Conservation (phyloP, 2,113 vertebrate species). For the Numenius arquata region DNA sequence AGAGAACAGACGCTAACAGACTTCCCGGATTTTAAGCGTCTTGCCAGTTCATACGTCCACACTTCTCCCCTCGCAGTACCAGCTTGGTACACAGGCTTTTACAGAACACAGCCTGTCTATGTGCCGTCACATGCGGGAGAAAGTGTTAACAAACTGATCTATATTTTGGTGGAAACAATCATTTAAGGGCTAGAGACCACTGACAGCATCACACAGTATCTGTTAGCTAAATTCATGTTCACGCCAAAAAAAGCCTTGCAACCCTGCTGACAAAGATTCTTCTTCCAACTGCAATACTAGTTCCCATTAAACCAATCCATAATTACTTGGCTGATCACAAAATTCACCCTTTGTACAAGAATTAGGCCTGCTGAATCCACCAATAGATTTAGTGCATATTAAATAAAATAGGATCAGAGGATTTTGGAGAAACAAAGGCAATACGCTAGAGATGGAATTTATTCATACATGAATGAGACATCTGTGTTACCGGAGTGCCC, state of each 20-base stretch:
- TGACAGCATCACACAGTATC: not conserved
- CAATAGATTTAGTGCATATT: not conserved
- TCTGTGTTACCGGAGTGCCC: not conserved
- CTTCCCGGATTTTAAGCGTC: not conserved
- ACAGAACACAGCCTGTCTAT: not conserved
- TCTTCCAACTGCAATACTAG: not conserved
- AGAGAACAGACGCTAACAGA: not conserved
- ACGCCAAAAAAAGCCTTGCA: not conserved
- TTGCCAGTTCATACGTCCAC: not conserved
- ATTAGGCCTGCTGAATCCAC: not conserved
- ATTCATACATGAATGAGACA: not conserved
- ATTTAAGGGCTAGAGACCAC: constrained; percentile 14
- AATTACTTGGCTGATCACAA: not conserved
- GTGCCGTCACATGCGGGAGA: not conserved
- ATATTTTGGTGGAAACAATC: constrained; percentile 40
- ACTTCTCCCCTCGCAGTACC: not conserved
- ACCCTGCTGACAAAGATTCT: not conserved
- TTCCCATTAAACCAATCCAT: not conserved
- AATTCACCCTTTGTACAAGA: not conserved
- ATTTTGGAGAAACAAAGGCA: not conserved
- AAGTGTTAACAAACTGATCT: constrained; percentile 27
- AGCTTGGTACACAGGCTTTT: not conserved
- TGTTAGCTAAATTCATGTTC: not conserved
- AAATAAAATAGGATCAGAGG: not conserved
- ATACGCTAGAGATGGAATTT: not conserved